phyloP scores from a whole-genome alignment of 1,140 invertebrate genomes.

The Scylla paramamosain region DNA sequence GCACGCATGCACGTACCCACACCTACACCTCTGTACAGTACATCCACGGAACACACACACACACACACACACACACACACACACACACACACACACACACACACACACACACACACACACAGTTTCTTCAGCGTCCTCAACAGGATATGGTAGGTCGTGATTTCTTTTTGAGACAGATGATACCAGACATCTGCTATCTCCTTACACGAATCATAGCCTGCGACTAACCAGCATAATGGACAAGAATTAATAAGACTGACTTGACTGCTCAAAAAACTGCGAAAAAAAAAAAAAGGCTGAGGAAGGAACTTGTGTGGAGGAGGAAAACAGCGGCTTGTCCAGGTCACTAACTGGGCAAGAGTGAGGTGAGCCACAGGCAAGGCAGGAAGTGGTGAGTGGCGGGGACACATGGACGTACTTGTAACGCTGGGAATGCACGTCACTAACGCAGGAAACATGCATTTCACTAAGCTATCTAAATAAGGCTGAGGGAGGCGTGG shows the following conservation, averaged over 20 bases:
- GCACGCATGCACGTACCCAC: background rate
- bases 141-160: background rate
- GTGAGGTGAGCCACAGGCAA: background rate
- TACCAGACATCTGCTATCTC: background rate
- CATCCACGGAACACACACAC: background rate
- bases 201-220: background rate
- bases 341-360: background rate
- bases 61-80: background rate
- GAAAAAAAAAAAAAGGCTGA: too few species aligned
- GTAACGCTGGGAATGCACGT: too few species aligned
- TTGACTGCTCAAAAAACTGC: too few species aligned
- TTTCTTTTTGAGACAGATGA: background rate
- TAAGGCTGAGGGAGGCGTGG: too few species aligned
- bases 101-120: slow-evolving; percentile 17
- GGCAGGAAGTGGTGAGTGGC: background rate
- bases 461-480: too few species aligned
- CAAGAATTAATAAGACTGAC: too few species aligned
- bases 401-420: too few species aligned
- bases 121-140: background rate
- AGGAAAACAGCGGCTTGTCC: too few species aligned
- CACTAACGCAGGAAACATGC: too few species aligned
- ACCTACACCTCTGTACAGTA: background rate
- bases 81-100: background rate
- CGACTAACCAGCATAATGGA: background rate
- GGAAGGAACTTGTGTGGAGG: too few species aligned